These are phyloP conservation scores for Lanistes nyassanus DNA, from an alignment of 1,140 invertebrate species.

Conservation along the genomic window DNA sequence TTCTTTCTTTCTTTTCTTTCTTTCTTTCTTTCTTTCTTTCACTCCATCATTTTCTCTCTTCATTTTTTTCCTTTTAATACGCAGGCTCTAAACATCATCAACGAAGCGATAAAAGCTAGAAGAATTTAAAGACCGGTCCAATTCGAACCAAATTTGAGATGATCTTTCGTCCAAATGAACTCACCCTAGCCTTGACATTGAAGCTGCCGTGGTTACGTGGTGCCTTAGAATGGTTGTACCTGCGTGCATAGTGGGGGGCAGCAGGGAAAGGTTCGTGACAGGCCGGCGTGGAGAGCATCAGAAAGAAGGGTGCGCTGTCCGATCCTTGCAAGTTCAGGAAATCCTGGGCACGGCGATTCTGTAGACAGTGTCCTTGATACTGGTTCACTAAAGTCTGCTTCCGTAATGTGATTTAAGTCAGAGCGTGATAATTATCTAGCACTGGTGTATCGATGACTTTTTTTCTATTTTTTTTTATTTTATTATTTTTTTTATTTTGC, in stretches of 20 bases:
- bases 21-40: no score
- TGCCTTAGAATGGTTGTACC: slow-evolving; percentile 73
- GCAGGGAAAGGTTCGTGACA: slow-evolving; percentile 86
- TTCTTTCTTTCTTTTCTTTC: no score
- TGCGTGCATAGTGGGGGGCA: slow-evolving; percentile 75
- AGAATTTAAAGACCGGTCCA: no score
- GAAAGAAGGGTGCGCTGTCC: slow-evolving; percentile 75
- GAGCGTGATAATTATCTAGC: no score
- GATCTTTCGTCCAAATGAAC: background rate
- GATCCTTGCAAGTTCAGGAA: slow-evolving; percentile 67
- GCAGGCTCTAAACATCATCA: background rate
- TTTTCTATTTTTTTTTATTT: no score
- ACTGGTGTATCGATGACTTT: no score
- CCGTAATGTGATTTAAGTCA: no score
- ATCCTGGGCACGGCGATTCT: slow-evolving; percentile 71
- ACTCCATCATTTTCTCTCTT: no score
- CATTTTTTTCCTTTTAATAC: background rate
- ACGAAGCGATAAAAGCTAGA: background rate
- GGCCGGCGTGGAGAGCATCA: slow-evolving; percentile 84
- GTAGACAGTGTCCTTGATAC: slow-evolving; percentile 53
- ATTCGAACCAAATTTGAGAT: no score
- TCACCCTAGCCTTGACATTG: slow-evolving; percentile 10
- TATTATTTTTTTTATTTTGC: no score
- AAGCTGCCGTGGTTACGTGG: slow-evolving; percentile 69
- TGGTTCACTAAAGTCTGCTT: no score